These are phyloP conservation scores for Trachemys scripta DNA, from an alignment of 2,113 vertebrate species.

Conservation along the genomic window DNA sequence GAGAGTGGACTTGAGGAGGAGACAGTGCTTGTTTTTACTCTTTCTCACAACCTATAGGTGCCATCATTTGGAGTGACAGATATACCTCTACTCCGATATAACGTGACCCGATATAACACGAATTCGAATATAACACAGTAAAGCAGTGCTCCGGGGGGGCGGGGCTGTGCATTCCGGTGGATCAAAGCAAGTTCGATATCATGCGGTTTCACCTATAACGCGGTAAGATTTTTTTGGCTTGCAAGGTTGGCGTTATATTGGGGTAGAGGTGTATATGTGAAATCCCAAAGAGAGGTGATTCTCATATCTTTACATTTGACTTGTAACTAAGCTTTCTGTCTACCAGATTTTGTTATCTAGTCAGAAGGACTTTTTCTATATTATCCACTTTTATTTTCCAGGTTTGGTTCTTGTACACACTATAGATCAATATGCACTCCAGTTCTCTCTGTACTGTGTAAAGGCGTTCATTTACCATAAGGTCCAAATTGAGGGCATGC, in stretches of 20 bases:
- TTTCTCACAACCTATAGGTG: background rate
- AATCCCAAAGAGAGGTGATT: background rate
- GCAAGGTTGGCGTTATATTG: no score
- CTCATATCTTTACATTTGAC: background rate
- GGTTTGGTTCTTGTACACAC: background rate
- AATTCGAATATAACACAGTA: no score
- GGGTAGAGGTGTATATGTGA: background rate
- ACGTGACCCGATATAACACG: no score
- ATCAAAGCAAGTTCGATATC: no score
- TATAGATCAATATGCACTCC: background rate
- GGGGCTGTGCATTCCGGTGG: no score
- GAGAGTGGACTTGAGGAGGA: background rate
- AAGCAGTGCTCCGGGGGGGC: no score
- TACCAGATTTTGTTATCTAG: background rate
- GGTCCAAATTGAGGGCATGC: background rate
- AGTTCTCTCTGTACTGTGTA: background rate
- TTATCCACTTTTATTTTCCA: background rate
- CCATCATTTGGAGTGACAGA: background rate
- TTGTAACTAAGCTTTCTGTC: background rate
- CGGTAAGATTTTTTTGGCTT: no score
- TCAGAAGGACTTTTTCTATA: background rate
- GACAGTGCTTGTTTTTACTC: background rate
- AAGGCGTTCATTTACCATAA: background rate
- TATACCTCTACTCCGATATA: background rate
- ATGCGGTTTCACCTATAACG: no score